These are phyloP conservation scores for Poecile atricapillus DNA, from an alignment of 2,113 vertebrate species.

Conservation along the genomic window DNA sequence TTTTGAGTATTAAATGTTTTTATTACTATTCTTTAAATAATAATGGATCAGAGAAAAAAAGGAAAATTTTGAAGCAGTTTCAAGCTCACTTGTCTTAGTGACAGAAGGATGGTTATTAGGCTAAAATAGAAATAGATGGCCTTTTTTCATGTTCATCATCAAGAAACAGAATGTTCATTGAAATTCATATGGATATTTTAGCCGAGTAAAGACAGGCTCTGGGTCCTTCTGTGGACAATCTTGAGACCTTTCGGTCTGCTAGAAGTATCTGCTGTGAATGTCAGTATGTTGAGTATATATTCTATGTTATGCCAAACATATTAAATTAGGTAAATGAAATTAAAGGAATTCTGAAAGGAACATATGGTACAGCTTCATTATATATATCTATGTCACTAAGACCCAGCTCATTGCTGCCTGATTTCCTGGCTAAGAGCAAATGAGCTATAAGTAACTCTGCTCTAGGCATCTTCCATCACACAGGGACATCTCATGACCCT, in stretches of 20 bases:
- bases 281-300: neutral
- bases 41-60: neutral
- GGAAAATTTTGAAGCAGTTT: neutral
- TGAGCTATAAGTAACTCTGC: neutral
- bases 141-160: neutral
- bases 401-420: neutral
- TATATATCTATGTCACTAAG: neutral
- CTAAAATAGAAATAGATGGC: neutral
- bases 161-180: neutral
- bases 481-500: neutral
- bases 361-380: neutral
- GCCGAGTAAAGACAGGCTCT: neutral
- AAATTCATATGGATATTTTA: neutral
- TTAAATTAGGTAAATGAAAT: neutral
- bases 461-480: neutral
- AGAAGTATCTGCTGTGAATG: neutral
- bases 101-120: neutral
- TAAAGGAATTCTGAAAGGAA: neutral
- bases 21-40: conserved; percentile 28
- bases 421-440: neutral
- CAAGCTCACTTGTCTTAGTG: neutral
- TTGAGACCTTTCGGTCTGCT: neutral
- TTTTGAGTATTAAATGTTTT: neutral
- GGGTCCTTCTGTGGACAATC: neutral
- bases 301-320: neutral